Evolutionary conservation across 2,113 vertebrate species (phyloP).

Genomic region (Sinocyclocheilus grahami): DNA sequence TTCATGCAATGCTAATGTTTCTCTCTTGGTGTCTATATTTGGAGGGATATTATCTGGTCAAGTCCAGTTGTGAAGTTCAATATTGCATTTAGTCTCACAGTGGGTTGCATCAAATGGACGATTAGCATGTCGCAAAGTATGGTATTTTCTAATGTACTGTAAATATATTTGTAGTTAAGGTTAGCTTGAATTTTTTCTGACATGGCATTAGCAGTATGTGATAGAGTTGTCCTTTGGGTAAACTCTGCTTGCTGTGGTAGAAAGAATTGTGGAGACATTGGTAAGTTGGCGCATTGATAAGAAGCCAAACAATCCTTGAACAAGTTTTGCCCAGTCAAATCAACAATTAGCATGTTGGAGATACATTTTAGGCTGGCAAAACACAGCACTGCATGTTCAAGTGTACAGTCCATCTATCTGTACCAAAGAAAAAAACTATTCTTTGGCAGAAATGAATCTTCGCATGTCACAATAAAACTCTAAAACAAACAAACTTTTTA

Average conservation of each 20-base stretch:
- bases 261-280: neutral
- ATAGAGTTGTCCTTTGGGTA: neutral
- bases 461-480: no score
- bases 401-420: neutral
- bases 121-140: neutral
- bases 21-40: neutral
- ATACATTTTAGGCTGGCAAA: neutral
- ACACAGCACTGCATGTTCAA: neutral
- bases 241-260: neutral
- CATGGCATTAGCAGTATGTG: neutral
- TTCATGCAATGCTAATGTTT: constrained; percentile 54
- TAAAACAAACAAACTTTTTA: neutral
- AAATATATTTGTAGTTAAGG: neutral
- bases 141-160: neutral
- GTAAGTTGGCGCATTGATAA: neutral
- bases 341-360: neutral
- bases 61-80: constrained; percentile 1
- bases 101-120: neutral
- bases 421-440: neutral
- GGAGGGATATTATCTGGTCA: constrained; percentile 17
- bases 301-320: neutral
- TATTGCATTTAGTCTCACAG: constrained; percentile 13
- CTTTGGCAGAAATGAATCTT: neutral
- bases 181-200: neutral
- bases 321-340: neutral